phyloP scores from a whole-genome alignment of 2,113 vertebrate species.

The Amazona guildingii region DNA sequence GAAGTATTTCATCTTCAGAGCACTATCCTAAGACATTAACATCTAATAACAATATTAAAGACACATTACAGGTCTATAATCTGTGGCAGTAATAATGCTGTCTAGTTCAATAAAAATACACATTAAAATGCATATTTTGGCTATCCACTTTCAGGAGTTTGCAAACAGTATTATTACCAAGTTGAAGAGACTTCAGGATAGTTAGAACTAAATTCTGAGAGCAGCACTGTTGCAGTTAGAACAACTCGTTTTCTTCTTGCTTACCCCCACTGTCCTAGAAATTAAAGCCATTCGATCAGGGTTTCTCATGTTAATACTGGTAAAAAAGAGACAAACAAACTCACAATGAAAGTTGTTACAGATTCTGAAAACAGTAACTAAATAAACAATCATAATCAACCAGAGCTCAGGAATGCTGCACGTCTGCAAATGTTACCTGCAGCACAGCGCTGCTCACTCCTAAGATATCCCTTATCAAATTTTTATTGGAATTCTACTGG shows the following conservation, averaged over 20 bases:
- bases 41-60: conserved; percentile 66
- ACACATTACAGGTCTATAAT: conserved; percentile 59
- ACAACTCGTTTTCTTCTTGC: not conserved
- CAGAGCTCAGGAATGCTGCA: not conserved
- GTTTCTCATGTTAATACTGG: not conserved
- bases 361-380: not conserved
- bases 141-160: conserved; percentile 7
- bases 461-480: not conserved
- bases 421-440: not conserved
- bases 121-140: conserved; percentile 55
- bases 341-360: not conserved
- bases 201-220: not conserved
- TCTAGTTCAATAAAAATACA: conserved; percentile 59
- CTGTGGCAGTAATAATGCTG: conserved; percentile 50
- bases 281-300: not conserved
- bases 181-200: not conserved
- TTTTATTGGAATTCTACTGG: not conserved
- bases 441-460: not conserved
- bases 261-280: not conserved
- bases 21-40: conserved; percentile 45
- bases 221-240: not conserved
- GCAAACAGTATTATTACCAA: not conserved
- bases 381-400: not conserved
- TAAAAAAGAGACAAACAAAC: not conserved
- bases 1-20: conserved; percentile 63